A percentile compares a stretch with the other conserved stretches of the same genome.
Conservation (phyloP, 2,797 vertebrate genomes). For the Cirrhinus mrigala region DNA sequence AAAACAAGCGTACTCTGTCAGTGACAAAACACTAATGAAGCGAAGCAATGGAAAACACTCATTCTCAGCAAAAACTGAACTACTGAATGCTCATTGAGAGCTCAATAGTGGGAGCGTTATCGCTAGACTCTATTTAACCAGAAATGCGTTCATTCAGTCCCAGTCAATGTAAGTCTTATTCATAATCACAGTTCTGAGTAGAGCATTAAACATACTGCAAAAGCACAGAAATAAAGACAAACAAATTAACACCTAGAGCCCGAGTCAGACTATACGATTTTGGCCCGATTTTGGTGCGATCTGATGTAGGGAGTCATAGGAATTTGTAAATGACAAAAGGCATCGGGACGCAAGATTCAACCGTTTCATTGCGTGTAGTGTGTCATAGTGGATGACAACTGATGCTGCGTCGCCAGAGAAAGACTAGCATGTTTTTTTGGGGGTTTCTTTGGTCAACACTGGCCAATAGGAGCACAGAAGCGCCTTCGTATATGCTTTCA, state of each 20-base stretch:
- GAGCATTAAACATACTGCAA: neutral
- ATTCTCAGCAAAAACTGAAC: constrained; percentile 25
- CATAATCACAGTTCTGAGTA: neutral
- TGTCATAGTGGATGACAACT: too few relatives aligned
- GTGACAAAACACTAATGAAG: neutral
- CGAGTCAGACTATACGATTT: too few relatives aligned
- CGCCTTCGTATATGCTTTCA: too few relatives aligned
- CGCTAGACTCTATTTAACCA: neutral
- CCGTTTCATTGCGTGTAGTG: too few relatives aligned
- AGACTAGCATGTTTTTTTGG: too few relatives aligned
- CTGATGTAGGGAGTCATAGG: too few relatives aligned
- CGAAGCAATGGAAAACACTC: neutral
- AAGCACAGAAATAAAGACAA: neutral
- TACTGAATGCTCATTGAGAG: constrained; percentile 28
- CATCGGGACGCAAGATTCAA: too few relatives aligned
- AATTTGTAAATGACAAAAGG: too few relatives aligned
- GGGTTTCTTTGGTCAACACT: too few relatives aligned
- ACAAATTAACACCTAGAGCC: neutral
- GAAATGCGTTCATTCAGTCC: constrained; percentile 14
- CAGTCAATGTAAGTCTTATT: neutral
- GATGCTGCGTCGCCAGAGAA: too few relatives aligned
- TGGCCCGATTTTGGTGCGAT: too few relatives aligned
- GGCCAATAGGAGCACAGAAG: too few relatives aligned
- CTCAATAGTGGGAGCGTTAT: constrained; percentile 12
- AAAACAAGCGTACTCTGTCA: constrained; percentile 26